phyloP scores from a whole-genome alignment of 1,140 invertebrate genomes.

The Bombus picipes region DNA sequence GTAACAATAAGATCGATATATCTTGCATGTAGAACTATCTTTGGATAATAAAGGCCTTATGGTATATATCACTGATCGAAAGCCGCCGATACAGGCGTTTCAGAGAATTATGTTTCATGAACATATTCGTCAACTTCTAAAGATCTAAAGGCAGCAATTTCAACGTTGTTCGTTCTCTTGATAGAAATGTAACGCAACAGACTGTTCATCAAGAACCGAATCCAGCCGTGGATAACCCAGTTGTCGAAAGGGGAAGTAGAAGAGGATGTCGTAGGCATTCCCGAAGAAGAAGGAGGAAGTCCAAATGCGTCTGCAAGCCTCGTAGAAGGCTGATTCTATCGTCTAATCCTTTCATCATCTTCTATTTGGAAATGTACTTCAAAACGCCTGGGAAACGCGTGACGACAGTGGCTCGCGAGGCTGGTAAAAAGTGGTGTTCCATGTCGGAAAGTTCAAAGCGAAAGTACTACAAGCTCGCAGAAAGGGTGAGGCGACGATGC shows the following conservation, averaged over 20 bases:
- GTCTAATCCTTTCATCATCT: slow-evolving; percentile 74
- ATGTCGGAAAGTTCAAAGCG: slow-evolving; percentile 61
- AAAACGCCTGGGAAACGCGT: slow-evolving; percentile 59
- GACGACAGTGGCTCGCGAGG: slow-evolving; percentile 67
- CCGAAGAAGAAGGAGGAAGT: neutral
- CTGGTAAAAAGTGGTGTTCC: slow-evolving; percentile 70
- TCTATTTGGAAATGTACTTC: slow-evolving; percentile 72
- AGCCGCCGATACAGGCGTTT: too few species aligned
- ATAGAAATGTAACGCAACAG: neutral
- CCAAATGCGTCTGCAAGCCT: slow-evolving; percentile 31
- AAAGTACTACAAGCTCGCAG: slow-evolving; percentile 65
- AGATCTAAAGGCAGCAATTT: neutral
- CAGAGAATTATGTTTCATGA: neutral
- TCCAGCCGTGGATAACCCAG: too few species aligned
- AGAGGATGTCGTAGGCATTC: neutral
- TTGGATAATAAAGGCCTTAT: neutral
- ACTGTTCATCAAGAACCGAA: neutral
- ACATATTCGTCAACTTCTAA: neutral
- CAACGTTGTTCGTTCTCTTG: neutral
- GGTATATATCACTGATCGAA: too few species aligned
- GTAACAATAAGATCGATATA: neutral
- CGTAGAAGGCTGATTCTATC: slow-evolving; percentile 28
- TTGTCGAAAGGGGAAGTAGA: neutral
- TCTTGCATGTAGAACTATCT: neutral
- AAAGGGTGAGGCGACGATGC: slow-evolving; percentile 25